Evolutionary conservation across 2,888 invertebrate species (phyloP), one percentile per base, ranked within the genome.

Genomic region (Allacma fusca): DNA sequence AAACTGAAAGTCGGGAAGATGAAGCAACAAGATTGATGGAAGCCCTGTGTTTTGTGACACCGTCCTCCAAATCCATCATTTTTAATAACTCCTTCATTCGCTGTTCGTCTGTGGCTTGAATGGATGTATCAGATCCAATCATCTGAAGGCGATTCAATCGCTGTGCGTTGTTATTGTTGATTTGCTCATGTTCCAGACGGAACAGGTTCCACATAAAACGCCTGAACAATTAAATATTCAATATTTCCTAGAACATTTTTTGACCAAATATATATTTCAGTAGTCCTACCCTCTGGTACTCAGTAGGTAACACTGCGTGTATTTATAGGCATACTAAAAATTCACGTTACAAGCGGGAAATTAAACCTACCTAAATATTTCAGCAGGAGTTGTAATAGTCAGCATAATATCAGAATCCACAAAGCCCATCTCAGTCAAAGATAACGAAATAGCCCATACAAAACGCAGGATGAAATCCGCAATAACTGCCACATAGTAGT

Each of bases 181-280:
- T 75, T 44, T 75, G 75, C 23, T 75, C 75, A 29, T 75, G 64
- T 23, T 75, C 75, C 16, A 75, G 21, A 23, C 75, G 75, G 24
- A 75, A 75, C 1, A 43, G n/a, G 24, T 75, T 75, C 75, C 75
- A 75, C 9, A 44, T 67, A 68, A 29, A 75, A 29, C 75, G 65
- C 21, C 75, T 75, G 24, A 13, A 50, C 44, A 50, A 28, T 7
- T 7, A n/a, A 40, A 40, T 40, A 40, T 5, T 40, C n/a, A n/a
- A n/a, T 40, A 5, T 40, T 40, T 40, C 13, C 5, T 9, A 40
- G 13, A 40, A 40, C 40, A 40, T 40, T 13, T 40, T 40, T 40
- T 40, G n/a, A n/a, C n/a, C n/a, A n/a, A n/a, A n/a, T n/a, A n/a
- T n/a, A n/a, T n/a, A n/a, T n/a, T n/a, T n/a, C n/a, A n/a, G n/a